Conservation (phyloP, 2,113 vertebrate genomes). For the Indicator maculatus region DNA sequence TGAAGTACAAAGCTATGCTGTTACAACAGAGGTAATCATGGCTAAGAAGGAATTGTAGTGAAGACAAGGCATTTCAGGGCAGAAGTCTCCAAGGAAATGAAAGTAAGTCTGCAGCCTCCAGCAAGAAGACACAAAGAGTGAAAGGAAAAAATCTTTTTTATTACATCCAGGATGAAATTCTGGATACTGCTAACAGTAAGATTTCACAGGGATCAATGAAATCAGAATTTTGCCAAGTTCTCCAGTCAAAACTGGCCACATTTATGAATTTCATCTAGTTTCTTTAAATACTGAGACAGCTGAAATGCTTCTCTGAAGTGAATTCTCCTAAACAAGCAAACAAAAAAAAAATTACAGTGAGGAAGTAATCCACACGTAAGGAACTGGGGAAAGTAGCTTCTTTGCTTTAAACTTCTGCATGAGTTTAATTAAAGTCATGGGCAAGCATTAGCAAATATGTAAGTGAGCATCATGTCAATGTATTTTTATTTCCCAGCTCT, state of each 20-base stretch:
- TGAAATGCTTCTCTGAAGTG: not conserved
- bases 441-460: not conserved
- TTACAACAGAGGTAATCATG: not conserved
- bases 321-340: not conserved
- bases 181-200: not conserved
- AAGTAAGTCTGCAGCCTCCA: not conserved
- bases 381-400: not conserved
- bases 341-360: not conserved
- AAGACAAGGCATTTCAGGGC: not conserved
- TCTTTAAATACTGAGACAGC: not conserved
- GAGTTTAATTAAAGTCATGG: not conserved
- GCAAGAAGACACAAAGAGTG: not conserved
- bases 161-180: not conserved
- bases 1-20: not conserved
- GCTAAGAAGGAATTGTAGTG: not conserved
- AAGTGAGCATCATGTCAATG: accelerated
- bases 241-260: not conserved
- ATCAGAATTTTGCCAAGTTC: not conserved
- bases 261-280: not conserved
- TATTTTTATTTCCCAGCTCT: not conserved
- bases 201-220: not conserved
- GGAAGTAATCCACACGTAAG: not conserved
- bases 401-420: not conserved
- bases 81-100: not conserved
- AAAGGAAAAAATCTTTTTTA: not conserved